A percentile compares a stretch with the other conserved stretches of the same genome.
Evolutionary conservation across 2,888 invertebrate species (phyloP).

Genomic region (Odontocolon sp.): DNA sequence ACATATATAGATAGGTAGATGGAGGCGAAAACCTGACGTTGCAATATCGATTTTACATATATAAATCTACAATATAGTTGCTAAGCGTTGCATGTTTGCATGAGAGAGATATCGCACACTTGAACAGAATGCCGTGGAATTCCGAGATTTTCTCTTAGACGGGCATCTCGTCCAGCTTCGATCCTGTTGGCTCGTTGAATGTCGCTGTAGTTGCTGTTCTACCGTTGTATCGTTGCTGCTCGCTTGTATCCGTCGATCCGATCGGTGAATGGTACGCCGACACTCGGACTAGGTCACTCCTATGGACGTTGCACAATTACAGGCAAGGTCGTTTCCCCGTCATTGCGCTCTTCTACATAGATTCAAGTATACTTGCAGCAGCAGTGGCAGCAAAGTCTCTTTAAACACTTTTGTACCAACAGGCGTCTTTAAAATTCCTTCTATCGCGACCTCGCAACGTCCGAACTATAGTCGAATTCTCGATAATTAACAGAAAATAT

Average conservation of each 20-base stretch:
- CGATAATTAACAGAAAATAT: too few species aligned
- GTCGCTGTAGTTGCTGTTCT: background rate
- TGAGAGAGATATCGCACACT: background rate
- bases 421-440: background rate
- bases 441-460: slow-evolving; percentile 18
- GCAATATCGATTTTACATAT: slow-evolving; percentile 25
- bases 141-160: slow-evolving; percentile 45
- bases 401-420: too few species aligned
- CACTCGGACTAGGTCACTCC: slow-evolving; percentile 71
- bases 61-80: slow-evolving; percentile 7
- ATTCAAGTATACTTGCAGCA: slow-evolving; percentile 12
- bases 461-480: too few species aligned
- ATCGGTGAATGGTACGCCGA: slow-evolving; percentile 73
- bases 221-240: slow-evolving; percentile 26
- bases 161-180: slow-evolving; percentile 47
- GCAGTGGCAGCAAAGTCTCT: slow-evolving; percentile 1
- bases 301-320: slow-evolving; percentile 69
- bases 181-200: background rate
- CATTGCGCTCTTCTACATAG: slow-evolving; percentile 55
- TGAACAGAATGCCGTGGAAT: slow-evolving; percentile 1
- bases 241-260: slow-evolving; percentile 60
- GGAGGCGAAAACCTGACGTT: background rate
- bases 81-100: background rate
- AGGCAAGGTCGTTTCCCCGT: slow-evolving; percentile 72
- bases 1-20: background rate